These are phyloP conservation scores for Brenthis daphne DNA, from an alignment of 2,888 invertebrate genomes.

Conservation along the genomic window DNA sequence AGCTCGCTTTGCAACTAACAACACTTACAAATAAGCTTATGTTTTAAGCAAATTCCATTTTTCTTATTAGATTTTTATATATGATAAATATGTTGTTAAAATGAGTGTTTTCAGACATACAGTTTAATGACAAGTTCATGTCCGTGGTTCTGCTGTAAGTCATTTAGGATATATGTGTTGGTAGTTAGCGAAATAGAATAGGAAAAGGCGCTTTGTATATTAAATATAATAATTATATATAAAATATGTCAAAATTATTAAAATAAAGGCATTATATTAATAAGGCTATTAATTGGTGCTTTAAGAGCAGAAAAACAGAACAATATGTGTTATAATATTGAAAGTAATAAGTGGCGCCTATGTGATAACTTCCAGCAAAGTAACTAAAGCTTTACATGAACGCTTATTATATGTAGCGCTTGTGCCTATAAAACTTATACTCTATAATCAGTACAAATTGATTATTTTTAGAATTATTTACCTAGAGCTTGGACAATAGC, in stretches of 20 bases:
- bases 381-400: constrained; percentile 22
- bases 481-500: not conserved
- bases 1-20: constrained; percentile 78
- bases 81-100: not conserved
- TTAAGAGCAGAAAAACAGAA: not conserved
- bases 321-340: not conserved
- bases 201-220: constrained; percentile 4
- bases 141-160: not conserved
- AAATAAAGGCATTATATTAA: not conserved
- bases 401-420: constrained; percentile 30
- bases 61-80: constrained; percentile 1
- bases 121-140: not conserved
- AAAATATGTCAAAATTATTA: not conserved
- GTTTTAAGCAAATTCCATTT: constrained; percentile 9
- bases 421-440: constrained; percentile 5
- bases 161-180: not conserved
- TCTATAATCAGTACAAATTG: no score
- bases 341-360: constrained; percentile 1
- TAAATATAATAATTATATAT: constrained; percentile 6
- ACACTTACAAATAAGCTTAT: constrained; percentile 34
- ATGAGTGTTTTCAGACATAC: not conserved
- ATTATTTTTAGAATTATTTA: no score
- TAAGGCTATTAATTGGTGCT: constrained; percentile 3
- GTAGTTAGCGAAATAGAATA: not conserved
- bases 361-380: constrained; percentile 14